Evolutionary conservation across 2,797 vertebrate species (phyloP), one percentile per base, ranked within the genome.

Genomic region (Microcaecilia unicolor): DNA sequence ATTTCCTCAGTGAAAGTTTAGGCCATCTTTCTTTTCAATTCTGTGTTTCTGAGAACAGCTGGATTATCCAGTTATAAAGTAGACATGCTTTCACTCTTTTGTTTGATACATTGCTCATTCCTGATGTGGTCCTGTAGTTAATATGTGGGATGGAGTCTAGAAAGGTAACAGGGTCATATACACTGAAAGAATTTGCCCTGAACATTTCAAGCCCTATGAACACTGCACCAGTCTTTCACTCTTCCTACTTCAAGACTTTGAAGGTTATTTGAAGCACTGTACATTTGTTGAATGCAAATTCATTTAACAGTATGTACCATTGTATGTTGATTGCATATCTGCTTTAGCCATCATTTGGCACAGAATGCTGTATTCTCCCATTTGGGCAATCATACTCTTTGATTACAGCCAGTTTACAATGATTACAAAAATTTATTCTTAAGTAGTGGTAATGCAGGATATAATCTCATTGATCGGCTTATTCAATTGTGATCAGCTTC

Each of bases 1-100:
- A n/a, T 5, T 52, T n/a, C n/a, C n/a, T n/a, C n/a, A n/a, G n/a
- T n/a, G n/a, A n/a, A n/a, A n/a, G n/a, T n/a, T n/a, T n/a, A n/a
- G n/a, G 17, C 34, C 25, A 48, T 21, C 19, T 46, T 51, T 34
- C 67, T 36, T 25, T 33, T 48, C 60, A 41, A 44, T 30, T 61
- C 52, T 4, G 39, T 31, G 17, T 49, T 58, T 60, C 20, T 35
- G 51, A 25, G 37, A 48, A 58, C 52, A 56, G 28, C 27, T 47
- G 55, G 22, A 48, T 61, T 54, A 30, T 55, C 41, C 33, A 34
- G 60, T 25, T 34, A 17, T 35, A 41, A 39, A 40, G 50, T 33
- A 55, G 26, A 40, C 22, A 50, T 58, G 23, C 27, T 8, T 9
- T 18, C 30, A 26, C 13, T 48, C 32, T 15, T 15, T 24, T 10